Percentiles rank a stretch among this genome's conserved stretches.
These are phyloP conservation scores for Aphidius ervi DNA, from an alignment of 1,140 invertebrate species.

Conservation along the genomic window DNA sequence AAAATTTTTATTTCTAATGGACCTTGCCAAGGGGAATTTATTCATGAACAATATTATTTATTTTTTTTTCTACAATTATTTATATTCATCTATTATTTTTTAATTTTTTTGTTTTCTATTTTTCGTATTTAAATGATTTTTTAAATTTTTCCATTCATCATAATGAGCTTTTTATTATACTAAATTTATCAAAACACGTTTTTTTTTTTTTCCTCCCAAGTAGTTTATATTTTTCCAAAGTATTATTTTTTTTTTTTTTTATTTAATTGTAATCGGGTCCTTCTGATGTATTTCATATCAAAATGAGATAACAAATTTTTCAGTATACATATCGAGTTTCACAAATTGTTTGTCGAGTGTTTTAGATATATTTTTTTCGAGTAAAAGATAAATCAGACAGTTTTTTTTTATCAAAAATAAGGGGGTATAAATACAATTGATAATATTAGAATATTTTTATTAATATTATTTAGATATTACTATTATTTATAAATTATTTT, in stretches of 20 bases:
- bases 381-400: too few species aligned
- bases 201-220: too few species aligned
- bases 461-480: not conserved
- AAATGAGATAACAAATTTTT: constrained; percentile 35
- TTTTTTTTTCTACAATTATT: not conserved
- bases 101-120: not conserved
- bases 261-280: constrained; percentile 31
- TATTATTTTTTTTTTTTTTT: constrained; percentile 25
- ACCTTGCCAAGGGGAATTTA: not conserved
- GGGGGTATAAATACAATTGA: too few species aligned
- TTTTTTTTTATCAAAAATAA: too few species aligned
- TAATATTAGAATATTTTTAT: too few species aligned
- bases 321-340: constrained; percentile 31
- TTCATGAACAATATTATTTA: not conserved
- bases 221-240: not conserved
- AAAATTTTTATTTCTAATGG: not conserved
- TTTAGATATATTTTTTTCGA: not conserved
- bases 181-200: too few species aligned
- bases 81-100: not conserved
- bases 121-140: too few species aligned
- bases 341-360: constrained; percentile 17
- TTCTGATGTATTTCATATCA: constrained; percentile 28
- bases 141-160: too few species aligned
- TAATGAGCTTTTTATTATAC: too few species aligned
- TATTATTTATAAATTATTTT: too few species aligned